Base-by-base conservation (phyloP, 2,888 invertebrate genomes). In the Podabrus alpinus region DNA sequence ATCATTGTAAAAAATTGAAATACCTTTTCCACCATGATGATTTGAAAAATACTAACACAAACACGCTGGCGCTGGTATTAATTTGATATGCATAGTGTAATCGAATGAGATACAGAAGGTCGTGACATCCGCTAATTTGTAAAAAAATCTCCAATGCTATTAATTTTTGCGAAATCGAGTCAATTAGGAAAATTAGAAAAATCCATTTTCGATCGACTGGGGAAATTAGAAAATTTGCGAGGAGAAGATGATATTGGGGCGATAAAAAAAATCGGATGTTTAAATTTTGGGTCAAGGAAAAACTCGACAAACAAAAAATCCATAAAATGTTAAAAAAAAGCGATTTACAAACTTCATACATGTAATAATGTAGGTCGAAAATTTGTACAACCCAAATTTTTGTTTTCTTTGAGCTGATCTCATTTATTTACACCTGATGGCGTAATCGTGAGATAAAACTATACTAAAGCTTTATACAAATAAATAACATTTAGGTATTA, bases 61-160 rank as follows among this genome's bases (percentile, higher is more conserved):
- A 62, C 66, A 68, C 24, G 69, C 13, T 19, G 62, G 45, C 45
- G 45, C 45, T 45, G 45, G 45, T 45, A 71, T 70, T 69, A 76
- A 71, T 72, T 73, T 66, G 69, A 72, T 75, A 75, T 72, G 72
- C 71, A 71, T 68, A 72, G 16, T 72, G 75, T 72, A 75, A 75
- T 75, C 75, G 45, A 72, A 72, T 75, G 68, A 75, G 75, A 75
- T 72, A 75, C 66, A 61, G 69, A 72, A 72, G 75, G 75, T 75
- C 75, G 24, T 72, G 75, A 73, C 75, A 75, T 75, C 72, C 72
- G 75, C 75, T 75, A 72, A 75, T 75, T 75, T 75, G 24, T 15
- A 24, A 67, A 67, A 24, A 16, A 67, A 67, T 64, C 62, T 19
- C 21, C 19, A 19, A 21, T 61, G 15, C 17, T 64, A 64, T 19